Percentiles rank a stretch among this genome's conserved stretches.
These are phyloP conservation scores for Dascyllus trimaculatus DNA, from an alignment of 2,113 vertebrate species.

Conservation along the genomic window DNA sequence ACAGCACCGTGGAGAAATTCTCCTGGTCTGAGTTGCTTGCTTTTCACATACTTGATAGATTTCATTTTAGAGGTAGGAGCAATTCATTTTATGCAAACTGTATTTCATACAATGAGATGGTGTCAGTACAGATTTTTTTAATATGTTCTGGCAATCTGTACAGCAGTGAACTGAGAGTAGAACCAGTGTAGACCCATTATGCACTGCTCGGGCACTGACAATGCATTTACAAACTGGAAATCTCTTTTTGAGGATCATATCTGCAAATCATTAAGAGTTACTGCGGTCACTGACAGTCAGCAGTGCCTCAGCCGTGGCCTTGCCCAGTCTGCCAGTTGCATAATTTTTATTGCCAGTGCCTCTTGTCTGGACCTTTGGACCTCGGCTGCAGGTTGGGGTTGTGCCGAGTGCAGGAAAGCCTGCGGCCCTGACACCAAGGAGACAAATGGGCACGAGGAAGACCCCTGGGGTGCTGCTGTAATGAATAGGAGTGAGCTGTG, in stretches of 20 bases:
- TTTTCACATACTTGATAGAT: too few relatives aligned
- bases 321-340: constrained; percentile 18
- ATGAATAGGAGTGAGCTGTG: constrained; percentile 67
- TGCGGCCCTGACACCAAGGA: constrained; percentile 46
- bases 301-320: constrained; percentile 2
- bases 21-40: too few relatives aligned
- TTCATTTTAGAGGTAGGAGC: not conserved
- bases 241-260: not conserved
- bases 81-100: constrained; percentile 5
- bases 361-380: constrained; percentile 26
- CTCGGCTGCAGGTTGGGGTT: constrained; percentile 9
- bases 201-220: not conserved
- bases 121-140: constrained; percentile 13
- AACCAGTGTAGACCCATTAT: not conserved
- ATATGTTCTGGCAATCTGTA: not conserved
- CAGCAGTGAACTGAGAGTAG: not conserved
- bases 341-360: constrained; percentile 1
- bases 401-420: constrained; percentile 15
- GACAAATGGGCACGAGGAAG: constrained; percentile 58
- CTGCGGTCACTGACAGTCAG: constrained; percentile 12
- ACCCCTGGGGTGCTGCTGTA: constrained; percentile 55
- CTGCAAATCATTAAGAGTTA: constrained; percentile 20
- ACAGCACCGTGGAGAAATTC: not conserved
- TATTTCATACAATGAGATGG: not conserved
- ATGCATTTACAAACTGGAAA: not conserved